Evolutionary conservation across 37 sponge, comb jelly and placozoan species (phyloP).

Genomic region (Mnemiopsis leidyi): DNA sequence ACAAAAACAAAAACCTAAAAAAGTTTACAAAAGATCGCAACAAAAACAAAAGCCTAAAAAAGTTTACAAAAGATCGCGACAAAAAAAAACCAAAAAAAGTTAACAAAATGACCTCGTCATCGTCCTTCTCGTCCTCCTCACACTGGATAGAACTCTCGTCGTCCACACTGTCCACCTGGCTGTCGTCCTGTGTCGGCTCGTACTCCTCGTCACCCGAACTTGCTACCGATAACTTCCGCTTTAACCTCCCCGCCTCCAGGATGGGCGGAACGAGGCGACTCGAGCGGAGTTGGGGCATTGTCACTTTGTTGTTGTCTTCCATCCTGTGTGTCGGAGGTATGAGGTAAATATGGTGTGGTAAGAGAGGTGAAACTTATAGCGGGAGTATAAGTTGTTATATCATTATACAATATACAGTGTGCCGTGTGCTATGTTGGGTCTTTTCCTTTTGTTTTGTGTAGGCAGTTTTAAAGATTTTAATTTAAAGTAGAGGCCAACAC

Average conservation of each 20-base stretch:
- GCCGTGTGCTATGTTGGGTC: no score
- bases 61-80: background rate
- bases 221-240: background rate
- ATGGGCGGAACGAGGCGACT: background rate
- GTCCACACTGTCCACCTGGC: background rate
- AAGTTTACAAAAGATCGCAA: background rate
- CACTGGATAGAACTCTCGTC: conserved; percentile 60
- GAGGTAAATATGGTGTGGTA: no score
- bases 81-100: no score
- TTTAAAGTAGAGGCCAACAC: no score
- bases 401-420: no score
- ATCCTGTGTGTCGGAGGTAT: background rate
- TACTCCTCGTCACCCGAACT: conserved; percentile 48
- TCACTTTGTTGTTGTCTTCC: background rate
- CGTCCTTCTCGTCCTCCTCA: conserved; percentile 48
- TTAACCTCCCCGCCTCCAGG: background rate
- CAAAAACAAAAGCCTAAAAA: background rate
- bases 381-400: no score
- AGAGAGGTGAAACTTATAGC: no score
- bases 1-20: background rate
- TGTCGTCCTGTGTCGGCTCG: background rate
- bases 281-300: background rate
- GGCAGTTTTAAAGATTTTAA: no score
- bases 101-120: conserved; percentile 44
- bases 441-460: no score